A percentile compares a stretch with the other conserved stretches of the same genome.
Conservation (phyloP, 2,888 invertebrate species). For the Keiferia lycopersicella region DNA sequence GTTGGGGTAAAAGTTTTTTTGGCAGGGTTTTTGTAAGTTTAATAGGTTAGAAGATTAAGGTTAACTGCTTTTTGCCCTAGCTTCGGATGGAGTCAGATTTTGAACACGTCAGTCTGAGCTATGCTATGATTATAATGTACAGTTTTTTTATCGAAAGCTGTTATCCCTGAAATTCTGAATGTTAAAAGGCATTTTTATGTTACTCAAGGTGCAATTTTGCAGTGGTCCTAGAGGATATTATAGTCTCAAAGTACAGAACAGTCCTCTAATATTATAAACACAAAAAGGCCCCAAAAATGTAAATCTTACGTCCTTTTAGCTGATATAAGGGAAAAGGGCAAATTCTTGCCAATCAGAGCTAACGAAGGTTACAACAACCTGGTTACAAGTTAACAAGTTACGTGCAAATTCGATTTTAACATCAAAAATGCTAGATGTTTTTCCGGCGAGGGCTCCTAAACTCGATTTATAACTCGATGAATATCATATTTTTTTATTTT, state of each 20-base stretch:
- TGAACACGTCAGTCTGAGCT: no score
- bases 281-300: not conserved
- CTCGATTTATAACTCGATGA: conserved; percentile 26
- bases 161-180: no score
- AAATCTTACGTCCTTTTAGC: not conserved
- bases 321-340: not conserved
- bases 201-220: no score
- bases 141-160: no score
- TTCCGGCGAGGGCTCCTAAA: conserved; percentile 19
- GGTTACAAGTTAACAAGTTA: conserved; percentile 27
- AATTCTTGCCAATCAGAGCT: conserved; percentile 26
- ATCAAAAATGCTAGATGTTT: conserved; percentile 28
- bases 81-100: not conserved
- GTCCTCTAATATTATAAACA: not conserved
- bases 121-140: no score
- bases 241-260: no score
- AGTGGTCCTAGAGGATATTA: no score
- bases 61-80: not conserved
- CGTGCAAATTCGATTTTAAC: conserved; percentile 27
- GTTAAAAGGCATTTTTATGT: no score
- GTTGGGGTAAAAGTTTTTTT: not conserved
- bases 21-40: conserved; percentile 9
- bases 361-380: conserved; percentile 29
- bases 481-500: conserved; percentile 25
- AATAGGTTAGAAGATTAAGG: conserved; percentile 8